Evolutionary conservation across 1,140 invertebrate species (phyloP), one percentile per base, ranked within the genome.

Genomic region (Neelides sp.): DNA sequence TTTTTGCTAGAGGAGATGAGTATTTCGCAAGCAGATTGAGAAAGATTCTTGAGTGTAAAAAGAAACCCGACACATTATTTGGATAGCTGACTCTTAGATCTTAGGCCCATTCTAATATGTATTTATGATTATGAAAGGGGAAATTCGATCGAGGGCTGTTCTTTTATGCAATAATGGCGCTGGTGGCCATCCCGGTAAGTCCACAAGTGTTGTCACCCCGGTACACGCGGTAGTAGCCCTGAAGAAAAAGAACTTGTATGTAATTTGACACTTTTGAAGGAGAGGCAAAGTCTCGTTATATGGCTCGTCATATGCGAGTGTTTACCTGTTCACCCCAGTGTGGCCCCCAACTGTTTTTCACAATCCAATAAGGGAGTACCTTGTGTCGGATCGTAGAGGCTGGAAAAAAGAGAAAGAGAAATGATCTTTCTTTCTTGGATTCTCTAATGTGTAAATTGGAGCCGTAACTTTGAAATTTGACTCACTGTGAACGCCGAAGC

Each of bases 191-290:
- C 63, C 78, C 71, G 66, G 92, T 93, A 43, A 98, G 69, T 48
- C 94, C 94, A 67, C 94, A 98, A 20, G 86, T 87, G 41, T 92
- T 91, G 68, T 87, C 88, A 17, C 94, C 94, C 54, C 94, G 75
- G 65, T 87, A 98, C 17, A 96, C 79, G 58, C 86, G 75, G 64
- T 96, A 98, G 65, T 97, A 98, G 5, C 94, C 94, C 75, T 87
- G 77, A 19, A 62, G 62, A 28, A 55, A 40, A 52, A 30, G 35
- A 35, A 44, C 36, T 45, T 44, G 4, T 17, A 41, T 41, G 26
- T 15, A 50, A 47, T 10, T 17, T 26, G 23, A 50, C 46, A 15
- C 7, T 42, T n/a, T 48, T 5, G 10, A 41, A 41, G 10, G n/a
- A n/a, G n/a, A n/a, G n/a, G n/a, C 17, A 17, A 10, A 40, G 12